phyloP scores from a whole-genome alignment of 2,113 vertebrate genomes.

The Zosterops borbonicus region DNA sequence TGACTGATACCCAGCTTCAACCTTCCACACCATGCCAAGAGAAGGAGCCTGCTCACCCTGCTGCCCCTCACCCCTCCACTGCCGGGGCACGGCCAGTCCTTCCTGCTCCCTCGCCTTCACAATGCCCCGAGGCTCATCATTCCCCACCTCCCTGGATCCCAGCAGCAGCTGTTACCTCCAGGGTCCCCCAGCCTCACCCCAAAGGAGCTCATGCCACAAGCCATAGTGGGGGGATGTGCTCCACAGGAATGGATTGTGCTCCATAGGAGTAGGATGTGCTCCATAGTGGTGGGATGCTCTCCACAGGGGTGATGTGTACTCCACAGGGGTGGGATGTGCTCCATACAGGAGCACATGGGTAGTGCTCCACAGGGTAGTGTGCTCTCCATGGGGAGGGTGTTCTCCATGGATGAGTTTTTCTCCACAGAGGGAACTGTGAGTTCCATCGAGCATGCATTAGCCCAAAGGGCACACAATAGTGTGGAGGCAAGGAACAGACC shows the following conservation, averaged over 20 bases:
- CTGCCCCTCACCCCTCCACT: fast-evolving
- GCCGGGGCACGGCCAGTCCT: fast-evolving
- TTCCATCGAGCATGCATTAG: background rate
- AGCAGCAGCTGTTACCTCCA: background rate
- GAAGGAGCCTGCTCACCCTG: background rate
- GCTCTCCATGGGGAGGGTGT: background rate
- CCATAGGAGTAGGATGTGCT: background rate
- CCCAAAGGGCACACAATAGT: background rate
- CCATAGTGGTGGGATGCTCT: background rate
- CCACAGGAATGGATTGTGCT: background rate
- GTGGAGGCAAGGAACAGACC: background rate
- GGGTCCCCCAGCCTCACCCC: background rate
- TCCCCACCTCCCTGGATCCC: background rate
- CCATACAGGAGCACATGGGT: background rate
- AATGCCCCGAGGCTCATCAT: fast-evolving
- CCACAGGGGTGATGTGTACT: background rate
- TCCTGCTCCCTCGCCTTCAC: background rate
- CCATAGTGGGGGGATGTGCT: background rate
- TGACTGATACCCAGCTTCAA: background rate
- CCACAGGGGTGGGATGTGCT: background rate
- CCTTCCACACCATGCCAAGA: fast-evolving
- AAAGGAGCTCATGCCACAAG: too few relatives aligned
- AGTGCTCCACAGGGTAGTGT: background rate
- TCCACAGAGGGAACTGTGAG: background rate
- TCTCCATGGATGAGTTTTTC: background rate